Evolutionary conservation across 2,113 vertebrate genomes (phyloP), one percentile per base, ranked within the genome.

Genomic region (Halcyon senegalensis): DNA sequence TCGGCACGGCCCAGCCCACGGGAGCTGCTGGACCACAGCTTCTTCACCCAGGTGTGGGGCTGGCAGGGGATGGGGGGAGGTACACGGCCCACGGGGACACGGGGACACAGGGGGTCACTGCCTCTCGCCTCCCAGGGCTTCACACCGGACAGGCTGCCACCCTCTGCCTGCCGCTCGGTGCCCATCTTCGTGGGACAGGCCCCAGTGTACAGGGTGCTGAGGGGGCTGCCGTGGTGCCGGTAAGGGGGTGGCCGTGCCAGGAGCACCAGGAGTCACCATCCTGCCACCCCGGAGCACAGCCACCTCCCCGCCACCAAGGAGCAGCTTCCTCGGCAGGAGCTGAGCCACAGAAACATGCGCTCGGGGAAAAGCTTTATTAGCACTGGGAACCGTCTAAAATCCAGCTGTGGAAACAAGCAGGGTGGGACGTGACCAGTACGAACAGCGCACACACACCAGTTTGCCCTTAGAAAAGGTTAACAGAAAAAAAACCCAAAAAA

Each of bases 1-100:
- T 3, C 56, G 0, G 90, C 91, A 15, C 95, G 97, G 62, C 98
- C 98, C 83, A 46, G 91, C 83, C 89, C 97, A 73, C 92, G 60
- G 6, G 95, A 56, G 0, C 6, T 97, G 30, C 95, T 98, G 58
- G 27, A 41, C 14, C 97, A 98, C 1, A 31, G 94, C 17, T 98
- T 98, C 94, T 97, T 98, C 93, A 97, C 87, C 0, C 97, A 98
- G 97, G 98, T 98, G 50, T 0, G 79, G 16, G 33, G n/a, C 7
- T 0, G 3, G 27, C 0, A 1, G 1, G 21, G n/a, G 17, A 35
- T 35, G 35, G 35, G 35, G 35, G 33, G 11, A 25, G 35, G 28
- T 5, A 4, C 15, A 14, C 1, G 1, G 28, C 35, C 51, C 35
- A 0, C 2, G 9, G 90, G 93, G 94, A 31, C 1, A 28, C 16